These are phyloP conservation scores for Leptothorax acervorum DNA, from an alignment of 2,888 invertebrate species.

Conservation along the genomic window DNA sequence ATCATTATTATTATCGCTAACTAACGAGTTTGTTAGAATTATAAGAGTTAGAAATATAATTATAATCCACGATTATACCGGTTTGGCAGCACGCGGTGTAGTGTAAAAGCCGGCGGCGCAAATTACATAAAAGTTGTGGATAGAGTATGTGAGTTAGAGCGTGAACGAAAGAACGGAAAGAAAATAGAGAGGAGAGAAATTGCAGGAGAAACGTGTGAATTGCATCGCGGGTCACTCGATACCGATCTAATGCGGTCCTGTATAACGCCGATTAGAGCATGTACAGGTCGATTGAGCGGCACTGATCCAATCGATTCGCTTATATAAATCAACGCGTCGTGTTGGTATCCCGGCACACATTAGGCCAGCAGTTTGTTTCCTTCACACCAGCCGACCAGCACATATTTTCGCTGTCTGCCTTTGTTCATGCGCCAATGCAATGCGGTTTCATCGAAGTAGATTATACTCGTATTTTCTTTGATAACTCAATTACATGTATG, in stretches of 20 bases:
- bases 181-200: slow-evolving; percentile 36
- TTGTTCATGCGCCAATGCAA: slow-evolving; percentile 46
- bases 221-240: slow-evolving; percentile 68
- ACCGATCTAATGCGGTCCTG: slow-evolving; percentile 70
- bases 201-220: slow-evolving; percentile 69
- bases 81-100: slow-evolving; percentile 22
- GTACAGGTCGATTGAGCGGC: slow-evolving; percentile 62
- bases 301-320: slow-evolving; percentile 67
- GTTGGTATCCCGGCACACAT: slow-evolving; percentile 58
- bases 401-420: slow-evolving; percentile 42
- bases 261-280: slow-evolving; percentile 54
- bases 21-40: slow-evolving; percentile 44
- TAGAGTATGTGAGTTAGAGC: slow-evolving; percentile 28
- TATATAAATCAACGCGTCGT: slow-evolving; percentile 79
- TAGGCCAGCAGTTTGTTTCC: slow-evolving; percentile 51
- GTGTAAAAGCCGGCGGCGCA: slow-evolving; percentile 42
- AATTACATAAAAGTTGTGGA: slow-evolving; percentile 66
- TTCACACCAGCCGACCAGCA: slow-evolving; percentile 19
- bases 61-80: slow-evolving; percentile 32
- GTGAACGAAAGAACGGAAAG: slow-evolving; percentile 44
- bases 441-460: slow-evolving; percentile 26
- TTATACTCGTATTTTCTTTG: slow-evolving; percentile 24
- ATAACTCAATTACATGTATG: slow-evolving; percentile 40
- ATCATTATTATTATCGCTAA: slow-evolving; percentile 39
- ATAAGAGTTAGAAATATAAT: slow-evolving; percentile 49